Evolutionary conservation across 2,888 invertebrate species (phyloP), one percentile per base, ranked within the genome.

Genomic region (Blera fallax): DNA sequence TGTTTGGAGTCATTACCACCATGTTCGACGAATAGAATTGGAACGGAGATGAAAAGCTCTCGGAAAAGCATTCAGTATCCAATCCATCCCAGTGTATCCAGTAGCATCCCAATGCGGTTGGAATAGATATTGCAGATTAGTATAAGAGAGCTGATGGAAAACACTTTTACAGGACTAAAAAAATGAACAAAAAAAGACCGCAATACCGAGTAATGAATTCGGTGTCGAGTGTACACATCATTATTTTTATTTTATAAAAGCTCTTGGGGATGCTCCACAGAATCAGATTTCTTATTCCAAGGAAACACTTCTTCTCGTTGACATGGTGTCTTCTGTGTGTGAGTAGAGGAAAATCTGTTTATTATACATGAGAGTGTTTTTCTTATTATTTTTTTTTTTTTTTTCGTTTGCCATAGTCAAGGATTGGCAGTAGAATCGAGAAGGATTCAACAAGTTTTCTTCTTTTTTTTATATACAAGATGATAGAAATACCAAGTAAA

Each of bases 221-320:
- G 48, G 58, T 77, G 58, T 77, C 77, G 69, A 69, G 67, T 69
- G 77, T 77, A 77, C 77, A 77, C 65, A 77, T 72, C 37, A 65
- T 82, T 82, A 82, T 83, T 65, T 72, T 72, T 18, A 29, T 10
- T 40, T 45, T 45, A 14, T 6, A 18, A 81, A 82, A 83, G 78
- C 83, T 83, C 72, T 78, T 34, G 45, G 29, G 54, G 62, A 60
- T 60, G 62, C 77, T 67, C n/a, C 11, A 18, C 32, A 16, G 67
- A 78, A 58, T 73, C 73, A 56, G 50, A 82, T 60, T 77, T 58
- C 56, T 54, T 48, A 16, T 52, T 58, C 45, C 56, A 65, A 60
- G 52, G 45, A 54, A 34, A 62, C 24, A 50, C 54, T 18, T 62
- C 21, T 40, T 62, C 52, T 34, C 11, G 67, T 43, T 73, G 73